Evolutionary conservation across 2,888 invertebrate genomes (phyloP).

Genomic region (Baronia brevicornis): DNA sequence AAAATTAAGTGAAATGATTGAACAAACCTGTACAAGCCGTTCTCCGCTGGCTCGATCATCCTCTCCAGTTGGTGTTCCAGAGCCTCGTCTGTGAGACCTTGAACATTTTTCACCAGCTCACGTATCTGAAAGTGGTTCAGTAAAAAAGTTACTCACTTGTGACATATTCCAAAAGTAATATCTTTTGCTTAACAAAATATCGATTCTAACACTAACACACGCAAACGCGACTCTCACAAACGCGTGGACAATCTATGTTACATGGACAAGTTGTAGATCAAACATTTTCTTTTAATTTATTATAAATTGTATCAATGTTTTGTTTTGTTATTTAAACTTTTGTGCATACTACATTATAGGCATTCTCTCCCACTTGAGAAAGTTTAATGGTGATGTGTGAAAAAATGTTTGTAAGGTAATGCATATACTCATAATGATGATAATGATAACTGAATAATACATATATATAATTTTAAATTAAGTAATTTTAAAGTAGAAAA

Average conservation of each 20-base stretch:
- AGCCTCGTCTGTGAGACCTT: conserved; percentile 57
- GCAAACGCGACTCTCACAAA: background rate
- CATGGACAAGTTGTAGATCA: conserved; percentile 16
- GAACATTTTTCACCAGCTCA: conserved; percentile 38
- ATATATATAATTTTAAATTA: too few species aligned
- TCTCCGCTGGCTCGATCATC: conserved; percentile 51
- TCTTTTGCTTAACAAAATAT: too few species aligned
- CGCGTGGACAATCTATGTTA: too few species aligned
- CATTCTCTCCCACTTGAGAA: too few species aligned
- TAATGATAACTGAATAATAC: too few species aligned
- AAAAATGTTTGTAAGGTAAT: too few species aligned
- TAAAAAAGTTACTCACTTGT: too few species aligned
- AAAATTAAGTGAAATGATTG: too few species aligned
- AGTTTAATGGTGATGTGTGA: too few species aligned
- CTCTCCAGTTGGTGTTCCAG: conserved; percentile 64
- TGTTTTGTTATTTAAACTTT: background rate
- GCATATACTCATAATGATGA: too few species aligned
- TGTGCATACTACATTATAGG: too few species aligned
- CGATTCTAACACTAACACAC: background rate
- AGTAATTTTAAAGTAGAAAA: too few species aligned
- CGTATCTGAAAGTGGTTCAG: conserved; percentile 37
- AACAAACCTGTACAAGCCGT: conserved; percentile 58
- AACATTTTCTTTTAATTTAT: conserved; percentile 9
- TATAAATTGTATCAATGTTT: background rate
- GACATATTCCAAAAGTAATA: background rate